A percentile compares a stretch with the other conserved stretches of the same genome.
phyloP scores from a whole-genome alignment of 1,140 invertebrate genomes.

The Manduca sexta region DNA sequence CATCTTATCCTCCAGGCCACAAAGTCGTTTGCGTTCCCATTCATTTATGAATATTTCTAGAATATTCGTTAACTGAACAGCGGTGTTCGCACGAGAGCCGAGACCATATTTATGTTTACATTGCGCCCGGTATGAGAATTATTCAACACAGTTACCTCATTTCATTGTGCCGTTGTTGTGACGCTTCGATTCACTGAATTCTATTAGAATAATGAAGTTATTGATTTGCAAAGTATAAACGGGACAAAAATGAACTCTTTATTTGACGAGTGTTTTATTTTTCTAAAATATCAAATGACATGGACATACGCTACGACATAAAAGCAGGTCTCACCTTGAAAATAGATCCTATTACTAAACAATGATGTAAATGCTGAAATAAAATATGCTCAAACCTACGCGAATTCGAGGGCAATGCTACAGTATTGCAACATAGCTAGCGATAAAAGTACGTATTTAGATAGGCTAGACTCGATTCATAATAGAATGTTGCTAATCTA shows the following conservation, averaged over 20 bases:
- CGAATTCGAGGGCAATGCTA: no score
- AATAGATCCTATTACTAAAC: no score
- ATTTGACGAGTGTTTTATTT: background rate
- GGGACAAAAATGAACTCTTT: background rate
- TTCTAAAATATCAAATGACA: background rate
- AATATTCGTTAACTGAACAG: no score
- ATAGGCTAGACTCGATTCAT: no score
- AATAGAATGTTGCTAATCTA: no score
- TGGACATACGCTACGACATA: no score
- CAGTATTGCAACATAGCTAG: no score
- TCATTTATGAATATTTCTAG: slow-evolving; percentile 25
- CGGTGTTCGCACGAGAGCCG: background rate
- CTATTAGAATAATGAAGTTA: background rate
- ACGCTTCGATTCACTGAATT: slow-evolving; percentile 1
- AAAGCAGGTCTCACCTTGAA: no score
- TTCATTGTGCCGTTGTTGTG: slow-evolving; percentile 14
- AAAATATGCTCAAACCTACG: no score
- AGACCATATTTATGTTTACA: slow-evolving; percentile 13
- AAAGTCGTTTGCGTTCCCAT: slow-evolving; percentile 34
- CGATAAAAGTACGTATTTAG: no score
- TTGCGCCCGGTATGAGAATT: slow-evolving; percentile 6
- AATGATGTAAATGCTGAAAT: no score
- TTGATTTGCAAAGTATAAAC: background rate
- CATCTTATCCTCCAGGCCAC: slow-evolving; percentile 44
- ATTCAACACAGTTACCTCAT: slow-evolving; percentile 26